Evolutionary conservation across 1,140 invertebrate species (phyloP), one percentile per base, ranked within the genome.

Genomic region (Tyrophagus putrescentiae): DNA sequence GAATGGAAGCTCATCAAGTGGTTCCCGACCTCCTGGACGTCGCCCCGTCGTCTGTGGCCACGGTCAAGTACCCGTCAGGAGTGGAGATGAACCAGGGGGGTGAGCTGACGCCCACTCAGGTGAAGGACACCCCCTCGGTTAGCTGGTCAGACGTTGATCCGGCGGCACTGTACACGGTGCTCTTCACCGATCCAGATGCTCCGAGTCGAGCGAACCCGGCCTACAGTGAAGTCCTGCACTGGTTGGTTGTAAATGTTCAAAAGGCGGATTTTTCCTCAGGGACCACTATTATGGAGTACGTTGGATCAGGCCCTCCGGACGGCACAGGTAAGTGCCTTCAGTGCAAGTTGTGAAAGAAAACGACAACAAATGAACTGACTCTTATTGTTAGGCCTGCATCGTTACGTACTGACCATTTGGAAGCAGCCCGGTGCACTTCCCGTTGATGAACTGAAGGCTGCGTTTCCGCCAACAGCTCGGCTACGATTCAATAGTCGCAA

Each of bases 11-110:
- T 2, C 72, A 80, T 64, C 74, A 75, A 60, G 78, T 85, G 29
- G 75, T 84, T 60, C 82, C 84, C 1, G 83, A 85, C 66, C 81
- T 85, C 13, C 75, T 85, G 59, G 75, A 80, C 41, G 72, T 69
- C 3, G 72, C 76, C 13, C 83, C 83, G 7, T 50, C 67, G 1
- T 67, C 68, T 25, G 67, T 75, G n/a, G 67, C 80, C 1, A 70
- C 78, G 65, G 65, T 65, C 13, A 28, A 64, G 7, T 65, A 65
- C 36, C 45, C 65, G 4, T 60, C 61, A 11, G 62, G 62, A 4
- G 65, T 59, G 25, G 13, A 64, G 33, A n/a, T 63, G 13, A 28
- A 50, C 4, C 31, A 58, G 18, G 64, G 64, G 64, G 59, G 60
- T 25, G 45, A 62, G 25, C 25, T 65, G 34, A 65, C 63, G 7